Evolutionary conservation across 1,140 invertebrate species (phyloP).

Genomic region (Drosophila melanica): DNA sequence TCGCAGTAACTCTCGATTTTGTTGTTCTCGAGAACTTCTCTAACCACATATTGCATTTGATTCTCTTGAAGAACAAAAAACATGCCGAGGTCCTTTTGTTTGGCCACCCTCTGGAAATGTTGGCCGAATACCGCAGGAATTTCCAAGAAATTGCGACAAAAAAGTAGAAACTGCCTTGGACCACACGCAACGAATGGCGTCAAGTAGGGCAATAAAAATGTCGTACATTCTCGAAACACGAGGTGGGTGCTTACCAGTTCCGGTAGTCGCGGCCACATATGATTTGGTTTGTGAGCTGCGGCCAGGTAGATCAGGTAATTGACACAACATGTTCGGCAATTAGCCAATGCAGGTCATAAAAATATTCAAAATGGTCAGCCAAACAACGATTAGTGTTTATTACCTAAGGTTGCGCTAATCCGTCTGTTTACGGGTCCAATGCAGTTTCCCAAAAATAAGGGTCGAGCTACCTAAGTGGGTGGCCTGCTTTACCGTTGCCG

Average conservation of each 20-base stretch:
- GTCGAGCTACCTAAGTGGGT: slow-evolving; percentile 46
- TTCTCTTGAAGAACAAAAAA: neutral
- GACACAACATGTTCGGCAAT: slow-evolving; percentile 20
- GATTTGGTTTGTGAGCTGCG: neutral
- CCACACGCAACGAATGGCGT: slow-evolving; percentile 52
- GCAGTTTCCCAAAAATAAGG: slow-evolving; percentile 2
- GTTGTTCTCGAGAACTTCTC: too few species aligned
- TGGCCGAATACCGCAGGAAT: neutral
- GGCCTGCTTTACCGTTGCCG: neutral
- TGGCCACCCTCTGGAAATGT: neutral
- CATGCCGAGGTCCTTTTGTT: slow-evolving; percentile 9
- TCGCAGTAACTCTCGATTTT: too few species aligned
- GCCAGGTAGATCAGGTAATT: slow-evolving; percentile 30
- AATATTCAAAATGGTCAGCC: slow-evolving; percentile 18
- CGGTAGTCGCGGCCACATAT: slow-evolving; percentile 44
- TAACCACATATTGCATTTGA: neutral
- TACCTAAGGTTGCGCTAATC: too few species aligned
- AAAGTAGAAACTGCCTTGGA: slow-evolving; percentile 33
- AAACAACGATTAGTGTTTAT: slow-evolving; percentile 42
- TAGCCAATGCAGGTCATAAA: slow-evolving; percentile 55
- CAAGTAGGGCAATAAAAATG: slow-evolving; percentile 64
- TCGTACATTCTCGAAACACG: neutral
- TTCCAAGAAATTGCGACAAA: slow-evolving; percentile 47
- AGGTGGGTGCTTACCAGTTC: slow-evolving; percentile 58
- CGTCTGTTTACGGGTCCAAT: slow-evolving; percentile 46